Evolutionary conservation across 1,140 invertebrate genomes (phyloP).

Genomic region (Dolichoris vasculosae): DNA sequence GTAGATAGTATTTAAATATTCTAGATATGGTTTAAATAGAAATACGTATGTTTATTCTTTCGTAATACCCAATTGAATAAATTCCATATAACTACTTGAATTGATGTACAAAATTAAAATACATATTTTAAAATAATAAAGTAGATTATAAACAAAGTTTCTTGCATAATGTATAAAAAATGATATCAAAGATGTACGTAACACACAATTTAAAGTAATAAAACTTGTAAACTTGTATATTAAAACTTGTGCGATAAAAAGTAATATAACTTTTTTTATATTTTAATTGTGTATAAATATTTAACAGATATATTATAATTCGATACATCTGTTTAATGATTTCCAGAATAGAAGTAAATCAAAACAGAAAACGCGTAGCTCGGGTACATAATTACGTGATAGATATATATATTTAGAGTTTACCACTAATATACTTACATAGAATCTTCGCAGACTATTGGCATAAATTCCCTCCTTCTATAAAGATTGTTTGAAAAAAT

Average conservation of each 20-base stretch:
- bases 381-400: background rate
- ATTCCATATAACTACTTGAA: background rate
- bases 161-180: background rate
- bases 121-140: no score
- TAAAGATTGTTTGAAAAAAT: background rate
- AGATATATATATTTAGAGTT: constrained; percentile 6
- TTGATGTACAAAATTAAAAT: background rate
- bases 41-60: background rate
- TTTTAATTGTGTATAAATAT: background rate
- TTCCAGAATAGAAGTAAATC: background rate
- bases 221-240: no score
- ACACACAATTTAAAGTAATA: no score
- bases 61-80: background rate
- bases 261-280: background rate
- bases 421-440: constrained; percentile 5
- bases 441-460: background rate
- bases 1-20: background rate
- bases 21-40: background rate
- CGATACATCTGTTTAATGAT: background rate
- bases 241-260: no score
- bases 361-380: background rate
- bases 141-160: no score
- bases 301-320: background rate
- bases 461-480: background rate
- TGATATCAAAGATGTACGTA: background rate